Evolutionary conservation across 1,140 invertebrate species (phyloP), one percentile per base, ranked within the genome.

Genomic region (Bombus balteatus): DNA sequence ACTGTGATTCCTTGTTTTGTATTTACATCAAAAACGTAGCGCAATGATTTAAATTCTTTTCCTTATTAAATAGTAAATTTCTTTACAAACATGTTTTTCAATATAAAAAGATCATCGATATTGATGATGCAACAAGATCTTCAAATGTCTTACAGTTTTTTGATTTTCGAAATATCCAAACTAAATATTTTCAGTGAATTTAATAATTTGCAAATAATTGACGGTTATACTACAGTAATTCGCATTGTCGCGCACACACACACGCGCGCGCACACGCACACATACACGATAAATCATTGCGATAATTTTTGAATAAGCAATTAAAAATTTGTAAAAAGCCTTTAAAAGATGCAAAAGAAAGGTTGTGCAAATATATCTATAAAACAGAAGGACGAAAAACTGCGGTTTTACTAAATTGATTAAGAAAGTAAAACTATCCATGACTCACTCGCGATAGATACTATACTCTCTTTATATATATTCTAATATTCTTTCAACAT

Each of bases 1-100:
- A n/a, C 47, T 70, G 37, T 43, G 4, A 65, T 76, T 76, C n/a
- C 41, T 22, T 77, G 34, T 74, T 78, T 73, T 37, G 4, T 84
- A 66, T 28, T 57, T 62, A 32, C 22, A 22, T 13, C 28, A 37
- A n/a, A 47, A 41, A 71, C 28, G 47, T 34, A 83, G 34, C 25
- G 25, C 25, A 32, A 4, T 86, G 39, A 34, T 34, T 82, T 10
- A 12, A 72, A n/a, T 57, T 15, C 12, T 75, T 65, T 34, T 41
- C 12, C 6, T 78, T 32, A 41, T 43, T 32, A 41, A 41, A 25
- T 65, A 13, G 13, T 37, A 76, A 57, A 75, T 12, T 13, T 73
- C 10, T 74, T 47, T 34, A 25, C 1, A 18, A 12, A 34, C 0
- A 12, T 5, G 8, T 53, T 32, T 68, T 37, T 25, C 9, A 25